A percentile compares a stretch with the other conserved stretches of the same genome.
phyloP scores from a whole-genome alignment of 2,797 vertebrate genomes.

The Cynopterus sphinx region DNA sequence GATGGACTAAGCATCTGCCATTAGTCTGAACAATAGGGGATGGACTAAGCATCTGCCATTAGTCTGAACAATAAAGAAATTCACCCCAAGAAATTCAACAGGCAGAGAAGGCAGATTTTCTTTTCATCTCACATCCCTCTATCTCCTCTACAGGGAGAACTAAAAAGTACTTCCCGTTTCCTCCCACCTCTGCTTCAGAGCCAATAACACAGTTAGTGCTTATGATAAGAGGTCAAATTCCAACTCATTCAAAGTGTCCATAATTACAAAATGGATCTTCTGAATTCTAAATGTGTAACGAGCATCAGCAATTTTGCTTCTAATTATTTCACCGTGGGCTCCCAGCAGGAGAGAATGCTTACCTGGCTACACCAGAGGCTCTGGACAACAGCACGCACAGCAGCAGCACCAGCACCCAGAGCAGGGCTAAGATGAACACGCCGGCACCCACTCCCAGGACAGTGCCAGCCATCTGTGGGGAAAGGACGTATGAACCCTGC shows the following conservation, averaged over 20 bases:
- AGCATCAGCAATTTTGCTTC: constrained; percentile 47
- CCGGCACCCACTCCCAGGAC: constrained; percentile 90
- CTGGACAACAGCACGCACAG: constrained; percentile 83
- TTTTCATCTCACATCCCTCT: neutral
- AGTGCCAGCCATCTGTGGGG: constrained; percentile 83
- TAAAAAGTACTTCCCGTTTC: constrained; percentile 4
- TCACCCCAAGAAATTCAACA: neutral
- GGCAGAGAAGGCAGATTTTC: neutral
- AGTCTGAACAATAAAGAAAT: constrained; percentile 20
- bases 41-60: neutral
- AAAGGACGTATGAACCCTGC: neutral
- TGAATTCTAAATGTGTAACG: constrained; percentile 69
- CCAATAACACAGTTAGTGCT: constrained; percentile 53
- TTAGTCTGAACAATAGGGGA: neutral
- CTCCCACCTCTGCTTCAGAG: constrained; percentile 46
- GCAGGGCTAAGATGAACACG: constrained; percentile 87
- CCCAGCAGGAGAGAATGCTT: constrained; percentile 72
- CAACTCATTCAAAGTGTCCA: constrained; percentile 65
- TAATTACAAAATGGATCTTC: constrained; percentile 62
- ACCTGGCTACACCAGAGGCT: constrained; percentile 87
- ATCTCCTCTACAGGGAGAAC: neutral
- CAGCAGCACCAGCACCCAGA: constrained; percentile 90
- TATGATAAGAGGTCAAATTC: constrained; percentile 63
- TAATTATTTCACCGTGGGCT: constrained; percentile 55
- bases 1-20: neutral